Evolutionary conservation across 2,113 vertebrate genomes (phyloP), one percentile per base, ranked within the genome.

Genomic region (Sterna hirundo): DNA sequence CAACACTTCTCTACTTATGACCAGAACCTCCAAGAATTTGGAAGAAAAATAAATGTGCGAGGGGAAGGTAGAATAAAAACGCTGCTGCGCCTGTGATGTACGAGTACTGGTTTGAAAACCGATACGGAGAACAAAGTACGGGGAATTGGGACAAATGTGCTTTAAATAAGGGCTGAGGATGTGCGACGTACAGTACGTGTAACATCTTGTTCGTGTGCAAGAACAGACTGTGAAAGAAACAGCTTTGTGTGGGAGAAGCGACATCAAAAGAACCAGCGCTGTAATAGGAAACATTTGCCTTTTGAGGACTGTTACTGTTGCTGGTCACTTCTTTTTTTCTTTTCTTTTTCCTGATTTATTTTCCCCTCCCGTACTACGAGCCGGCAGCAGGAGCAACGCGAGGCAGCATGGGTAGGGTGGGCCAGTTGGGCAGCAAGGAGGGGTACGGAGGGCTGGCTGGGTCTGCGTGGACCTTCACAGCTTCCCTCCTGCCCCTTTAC

Each of bases 201-300:
- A 84, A 82, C 88, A 79, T 92, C 69, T 72, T 95, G 94, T 87
- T 72, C 3, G 0, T 93, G 81, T 93, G 88, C 81, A 79, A 52
- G 90, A 85, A 94, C 74, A 82, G 93, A 36, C 86, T 85, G 92
- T 76, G 93, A 95, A 87, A 83, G 78, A 55, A 91, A 40, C 80
- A 82, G 86, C 49, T 91, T 79, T 85, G 70, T 94, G 91, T 69
- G 62, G 96, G 88, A 93, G 90, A 82, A 83, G 65, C 2, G 23
- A 86, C 90, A 93, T 94, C 94, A 96, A 95, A 84, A 86, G 76
- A 72, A 8, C 81, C 7, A 13, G 57, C 21, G 10, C 75, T 80
- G 58, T 94, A 93, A 94, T 94, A 65, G 61, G 64, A 96, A 97
- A 91, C 84, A 90, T 65, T 94, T 78, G 89, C 58, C 78, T 87